Evolutionary conservation across 2,888 invertebrate genomes (phyloP).

Genomic region (Phaedon cochleariae): DNA sequence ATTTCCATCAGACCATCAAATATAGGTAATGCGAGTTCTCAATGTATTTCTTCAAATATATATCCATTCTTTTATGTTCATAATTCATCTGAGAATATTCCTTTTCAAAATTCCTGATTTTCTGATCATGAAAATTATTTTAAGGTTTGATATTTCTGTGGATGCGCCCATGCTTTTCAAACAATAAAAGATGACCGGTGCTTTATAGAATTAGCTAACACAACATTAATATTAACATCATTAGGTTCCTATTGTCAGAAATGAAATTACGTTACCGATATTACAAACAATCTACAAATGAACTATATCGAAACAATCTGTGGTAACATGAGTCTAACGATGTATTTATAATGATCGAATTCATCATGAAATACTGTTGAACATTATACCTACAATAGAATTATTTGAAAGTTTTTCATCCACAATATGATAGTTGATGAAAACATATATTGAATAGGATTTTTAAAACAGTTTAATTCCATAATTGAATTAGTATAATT

Average conservation of each 20-base stretch:
- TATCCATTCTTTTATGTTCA: too few relatives aligned
- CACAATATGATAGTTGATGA: too few relatives aligned
- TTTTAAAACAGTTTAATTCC: too few relatives aligned
- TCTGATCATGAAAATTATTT: too few relatives aligned
- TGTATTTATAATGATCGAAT: conserved; percentile 23
- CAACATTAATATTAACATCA: conserved; percentile 51
- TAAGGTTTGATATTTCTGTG: conserved; percentile 8
- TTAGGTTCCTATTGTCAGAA: conserved; percentile 49
- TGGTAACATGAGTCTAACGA: background rate
- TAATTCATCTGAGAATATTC: too few relatives aligned
- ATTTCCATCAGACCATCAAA: too few relatives aligned
- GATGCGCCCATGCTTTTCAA: conserved; percentile 32
- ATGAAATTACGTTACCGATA: conserved; percentile 49
- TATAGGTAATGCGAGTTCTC: too few relatives aligned
- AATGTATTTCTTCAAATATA: too few relatives aligned
- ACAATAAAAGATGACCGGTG: conserved; percentile 46
- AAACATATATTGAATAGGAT: too few relatives aligned
- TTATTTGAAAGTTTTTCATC: background rate
- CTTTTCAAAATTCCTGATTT: too few relatives aligned
- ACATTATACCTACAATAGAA: conserved; percentile 18
- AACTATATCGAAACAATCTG: conserved; percentile 32
- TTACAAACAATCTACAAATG: conserved; percentile 37
- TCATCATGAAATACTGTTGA: conserved; percentile 20
- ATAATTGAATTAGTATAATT: too few relatives aligned
- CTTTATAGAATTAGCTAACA: conserved; percentile 48